Evolutionary conservation across 2,888 invertebrate species (phyloP), one percentile per base, ranked within the genome.

Genomic region (Fragum fragum): DNA sequence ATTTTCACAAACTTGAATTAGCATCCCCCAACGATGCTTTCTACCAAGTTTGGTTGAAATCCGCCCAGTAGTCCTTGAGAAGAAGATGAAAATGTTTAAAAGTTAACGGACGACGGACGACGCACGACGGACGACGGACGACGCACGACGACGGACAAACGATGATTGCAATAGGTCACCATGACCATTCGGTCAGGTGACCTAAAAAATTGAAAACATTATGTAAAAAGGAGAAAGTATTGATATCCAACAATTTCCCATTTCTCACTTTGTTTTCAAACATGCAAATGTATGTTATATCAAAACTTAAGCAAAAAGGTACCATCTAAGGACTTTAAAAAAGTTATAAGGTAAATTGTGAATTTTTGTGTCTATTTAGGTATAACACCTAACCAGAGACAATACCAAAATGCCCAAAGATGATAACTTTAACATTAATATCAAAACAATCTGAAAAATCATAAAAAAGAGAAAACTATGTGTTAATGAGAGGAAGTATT

Each of bases 341-440:
- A 47, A 9, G 47, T 47, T 9, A 47, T 47, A 16, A 47, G 47
- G 47, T 47, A 47, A 16, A 47, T 47, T 47, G 2, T 18, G n/a
- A 47, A 47, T 5, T n/a, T 9, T 47, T 47, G 14, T 47, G 16
- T 47, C 47, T 47, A 18, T 14, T 47, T 47, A 47, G 47, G 18
- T 47, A 47, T 47, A 47, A 18, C 47, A 47, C n/a, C 47, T 47
- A 47, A 47, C 47, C 47, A 47, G 47, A 47, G n/a, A 47, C 32
- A 36, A 36, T 36, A 36, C 32, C 3, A 36, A 36, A 36, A 36
- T 36, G 9, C 32, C 32, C 32, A 36, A 36, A 36, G 32, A 36
- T 36, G 32, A n/a, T n/a, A 14, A 5, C 47, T 47, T 47, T 18
- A 47, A 47, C 47, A 47, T 14, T 47, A 9, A 36, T 36, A 36